Evolutionary conservation across 30 jellyfish, hydroid and myxozoan genomes (phyloP).

Genomic region (Aurelia sp.): DNA sequence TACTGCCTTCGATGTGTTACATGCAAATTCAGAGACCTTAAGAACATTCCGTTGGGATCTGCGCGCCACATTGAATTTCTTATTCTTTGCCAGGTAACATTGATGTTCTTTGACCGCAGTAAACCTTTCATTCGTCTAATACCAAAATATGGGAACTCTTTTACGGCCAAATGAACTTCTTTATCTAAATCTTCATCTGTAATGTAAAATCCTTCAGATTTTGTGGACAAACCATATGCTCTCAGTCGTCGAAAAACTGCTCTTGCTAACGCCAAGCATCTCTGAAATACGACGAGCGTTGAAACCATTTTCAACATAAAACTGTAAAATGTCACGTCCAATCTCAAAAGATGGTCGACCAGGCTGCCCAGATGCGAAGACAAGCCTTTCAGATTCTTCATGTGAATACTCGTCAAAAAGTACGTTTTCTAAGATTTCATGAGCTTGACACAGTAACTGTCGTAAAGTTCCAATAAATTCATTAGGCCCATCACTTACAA

Average conservation of each 20-base stretch:
- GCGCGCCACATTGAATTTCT: conserved; percentile 53
- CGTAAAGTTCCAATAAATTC: conserved; percentile 15
- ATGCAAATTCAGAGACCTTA: conserved; percentile 16
- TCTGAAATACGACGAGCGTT: conserved; percentile 24
- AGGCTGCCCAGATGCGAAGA: conserved; percentile 43
- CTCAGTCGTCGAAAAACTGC: conserved; percentile 40
- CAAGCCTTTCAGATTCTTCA: neutral
- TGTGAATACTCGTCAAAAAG: no score
- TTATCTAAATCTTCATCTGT: conserved; percentile 37
- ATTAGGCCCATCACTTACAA: conserved; percentile 15
- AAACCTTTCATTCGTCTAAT: conserved; percentile 46
- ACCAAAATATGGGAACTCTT: conserved; percentile 26
- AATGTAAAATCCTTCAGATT: conserved; percentile 8
- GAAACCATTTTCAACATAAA: conserved; percentile 34
- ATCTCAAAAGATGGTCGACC: conserved; percentile 41
- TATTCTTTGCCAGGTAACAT: conserved; percentile 33
- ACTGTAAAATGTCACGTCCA: conserved; percentile 15
- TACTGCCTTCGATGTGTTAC: no score
- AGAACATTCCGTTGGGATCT: conserved; percentile 35
- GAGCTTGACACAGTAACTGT: neutral
- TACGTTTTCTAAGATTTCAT: no score
- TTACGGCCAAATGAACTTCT: conserved; percentile 30
- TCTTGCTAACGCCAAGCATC: conserved; percentile 50
- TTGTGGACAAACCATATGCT: conserved; percentile 26
- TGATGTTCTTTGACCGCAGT: conserved; percentile 22